Percentiles rank a stretch among this genome's conserved stretches.
Conservation (phyloP, 1,140 invertebrate species). For the Nomia melanderi region DNA sequence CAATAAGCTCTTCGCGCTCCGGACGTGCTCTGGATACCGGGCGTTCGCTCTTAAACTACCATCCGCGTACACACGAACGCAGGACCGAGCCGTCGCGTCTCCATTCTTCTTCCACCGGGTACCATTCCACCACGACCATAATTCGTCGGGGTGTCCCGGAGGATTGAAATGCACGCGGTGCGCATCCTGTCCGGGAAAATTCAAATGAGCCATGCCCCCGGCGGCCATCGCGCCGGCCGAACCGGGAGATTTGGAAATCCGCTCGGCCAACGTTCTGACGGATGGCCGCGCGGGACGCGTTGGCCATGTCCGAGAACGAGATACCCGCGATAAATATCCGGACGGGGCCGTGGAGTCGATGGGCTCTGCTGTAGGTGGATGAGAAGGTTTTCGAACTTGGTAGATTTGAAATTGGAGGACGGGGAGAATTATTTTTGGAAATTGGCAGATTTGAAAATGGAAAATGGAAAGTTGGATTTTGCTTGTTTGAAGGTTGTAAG, state of each 20-base stretch:
- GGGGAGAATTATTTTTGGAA: too few species aligned
- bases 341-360: too few species aligned
- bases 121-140: conserved; percentile 57
- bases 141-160: conserved; percentile 71
- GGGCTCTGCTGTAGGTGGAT: neutral
- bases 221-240: conserved; percentile 21
- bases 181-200: conserved; percentile 75
- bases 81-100: neutral
- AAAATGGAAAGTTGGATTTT: too few species aligned
- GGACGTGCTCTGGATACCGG: conserved; percentile 75
- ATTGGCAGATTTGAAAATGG: too few species aligned
- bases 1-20: conserved; percentile 73
- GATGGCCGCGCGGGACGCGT: conserved; percentile 10
- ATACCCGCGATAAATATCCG: conserved; percentile 19
- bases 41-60: conserved; percentile 63
- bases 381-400: too few species aligned
- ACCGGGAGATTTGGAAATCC: conserved; percentile 60
- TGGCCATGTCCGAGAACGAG: neutral
- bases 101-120: conserved; percentile 31
- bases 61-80: conserved; percentile 50
- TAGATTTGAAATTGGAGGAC: too few species aligned
- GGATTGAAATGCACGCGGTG: conserved; percentile 76
- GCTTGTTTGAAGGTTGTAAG: too few species aligned
- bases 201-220: conserved; percentile 66
- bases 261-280: conserved; percentile 25